These are phyloP conservation scores for Neodiprion fabricii DNA, from an alignment of 1,140 invertebrate genomes.

Conservation along the genomic window DNA sequence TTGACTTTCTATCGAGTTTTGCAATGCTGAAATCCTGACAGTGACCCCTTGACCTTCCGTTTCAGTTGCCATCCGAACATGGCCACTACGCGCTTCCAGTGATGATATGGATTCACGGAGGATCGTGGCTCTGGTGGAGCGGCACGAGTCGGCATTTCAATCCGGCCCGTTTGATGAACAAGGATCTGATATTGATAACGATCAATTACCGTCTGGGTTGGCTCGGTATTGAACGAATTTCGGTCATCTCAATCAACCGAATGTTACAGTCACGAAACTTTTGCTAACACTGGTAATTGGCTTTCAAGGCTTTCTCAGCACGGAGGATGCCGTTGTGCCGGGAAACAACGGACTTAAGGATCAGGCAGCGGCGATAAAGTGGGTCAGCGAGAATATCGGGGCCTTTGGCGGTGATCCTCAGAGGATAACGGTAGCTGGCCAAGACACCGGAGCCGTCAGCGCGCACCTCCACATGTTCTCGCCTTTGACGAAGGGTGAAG, in stretches of 20 bases:
- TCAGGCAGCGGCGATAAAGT: constrained; percentile 19
- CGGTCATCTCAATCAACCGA: constrained; percentile 2
- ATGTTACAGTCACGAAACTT: neutral
- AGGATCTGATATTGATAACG: constrained; percentile 64
- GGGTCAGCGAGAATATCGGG: constrained; percentile 45
- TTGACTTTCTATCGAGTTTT: constrained; percentile 15
- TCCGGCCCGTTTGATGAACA: constrained; percentile 58
- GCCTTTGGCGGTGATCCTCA: constrained; percentile 62
- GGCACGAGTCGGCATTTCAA: constrained; percentile 47
- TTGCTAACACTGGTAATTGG: neutral
- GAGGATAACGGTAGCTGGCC: constrained; percentile 56
- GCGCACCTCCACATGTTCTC: constrained; percentile 40
- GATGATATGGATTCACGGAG: constrained; percentile 74
- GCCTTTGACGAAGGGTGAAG: constrained; percentile 27
- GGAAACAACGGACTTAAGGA: constrained; percentile 29
- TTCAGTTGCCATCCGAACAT: neutral
- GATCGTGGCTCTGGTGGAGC: constrained; percentile 64
- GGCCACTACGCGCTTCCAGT: constrained; percentile 58
- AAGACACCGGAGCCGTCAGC: constrained; percentile 45
- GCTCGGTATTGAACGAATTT: constrained; percentile 60
- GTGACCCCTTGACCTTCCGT: neutral
- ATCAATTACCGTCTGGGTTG: constrained; percentile 68
- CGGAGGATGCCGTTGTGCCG: constrained; percentile 16
- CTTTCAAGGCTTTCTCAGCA: constrained; percentile 39
- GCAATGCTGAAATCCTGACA: neutral